Evolutionary conservation across 1,140 invertebrate genomes (phyloP).

Genomic region (Euwallacea fornicatus): DNA sequence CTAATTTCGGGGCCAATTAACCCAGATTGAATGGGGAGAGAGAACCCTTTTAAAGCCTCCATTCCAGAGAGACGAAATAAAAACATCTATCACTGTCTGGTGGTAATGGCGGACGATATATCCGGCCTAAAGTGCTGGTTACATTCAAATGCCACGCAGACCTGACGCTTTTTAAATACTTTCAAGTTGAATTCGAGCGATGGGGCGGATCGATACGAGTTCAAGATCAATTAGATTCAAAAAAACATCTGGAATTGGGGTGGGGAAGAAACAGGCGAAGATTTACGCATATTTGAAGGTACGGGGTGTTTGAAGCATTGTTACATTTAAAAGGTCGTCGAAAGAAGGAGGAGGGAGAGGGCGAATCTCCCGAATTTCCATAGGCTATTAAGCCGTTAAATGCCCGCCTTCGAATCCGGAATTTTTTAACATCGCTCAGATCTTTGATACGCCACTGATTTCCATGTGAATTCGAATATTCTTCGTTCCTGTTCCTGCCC

Average conservation of each 20-base stretch:
- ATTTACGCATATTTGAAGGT: too few species aligned
- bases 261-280: neutral
- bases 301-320: too few species aligned
- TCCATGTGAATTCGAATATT: too few species aligned
- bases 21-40: slow-evolving; percentile 13
- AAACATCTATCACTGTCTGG: slow-evolving; percentile 28
- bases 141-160: slow-evolving; percentile 21
- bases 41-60: slow-evolving; percentile 19
- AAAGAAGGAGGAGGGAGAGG: too few species aligned
- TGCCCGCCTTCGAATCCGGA: too few species aligned
- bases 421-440: too few species aligned
- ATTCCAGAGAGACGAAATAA: slow-evolving; percentile 27
- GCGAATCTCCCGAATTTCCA: too few species aligned
- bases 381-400: too few species aligned
- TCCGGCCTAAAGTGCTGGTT: slow-evolving; percentile 26
- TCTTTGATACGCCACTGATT: too few species aligned
- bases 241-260: neutral
- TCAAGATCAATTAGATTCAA: neutral
- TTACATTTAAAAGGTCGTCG: too few species aligned
- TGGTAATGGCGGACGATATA: slow-evolving; percentile 32
- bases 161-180: slow-evolving; percentile 1
- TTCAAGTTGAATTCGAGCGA: neutral
- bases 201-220: neutral
- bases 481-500: too few species aligned
- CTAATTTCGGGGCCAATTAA: slow-evolving; percentile 4